Evolutionary conservation across 2,113 vertebrate species (phyloP), one percentile per base, ranked within the genome.

Genomic region (Oreochromis niloticus): DNA sequence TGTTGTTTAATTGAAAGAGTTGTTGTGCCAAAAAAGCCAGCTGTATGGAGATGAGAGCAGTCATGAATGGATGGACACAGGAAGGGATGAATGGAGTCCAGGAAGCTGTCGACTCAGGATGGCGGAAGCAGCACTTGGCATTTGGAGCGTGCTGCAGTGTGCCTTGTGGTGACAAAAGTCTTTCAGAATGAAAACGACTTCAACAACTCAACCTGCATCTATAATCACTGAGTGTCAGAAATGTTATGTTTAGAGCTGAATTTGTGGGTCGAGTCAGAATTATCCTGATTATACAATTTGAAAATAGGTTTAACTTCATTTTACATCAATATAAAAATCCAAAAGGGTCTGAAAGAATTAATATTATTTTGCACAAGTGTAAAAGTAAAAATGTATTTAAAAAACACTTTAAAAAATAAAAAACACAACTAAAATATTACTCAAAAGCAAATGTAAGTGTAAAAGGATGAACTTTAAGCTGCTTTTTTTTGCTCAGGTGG

Each of bases 11-110:
- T 90, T 92, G 75, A 91, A 93, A 80, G 82, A 84, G 83, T 71
- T 83, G 48, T 88, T 82, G 71, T 91, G 90, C 92, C 80, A 87
- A 82, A 46, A 66, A 83, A 80, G 88, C 80, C 94, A 96, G 95
- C 94, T 96, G 95, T 90, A 95, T 94, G 94, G 93, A 95, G 91
- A 95, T 94, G 92, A 91, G 94, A 82, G 90, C 48, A 3, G 56
- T 39, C 82, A 66, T 95, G 95, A 95, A 94, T 94, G 88, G 91
- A 88, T 80, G 89, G 94, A 93, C 92, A 90, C 90, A 94, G 93
- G 90, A 91, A 90, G 85, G 88, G 56, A 84, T 93, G 90, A 93
- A 92, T 84, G 87, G 88, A 85, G 86, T 63, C 84, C 94, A 93
- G 92, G 93, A 95, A 92, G 92, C 83, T 87, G 83, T 82, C 55